These are phyloP conservation scores for Benitochromis conjunctus DNA, from an alignment of 2,113 vertebrate genomes.

Conservation along the genomic window DNA sequence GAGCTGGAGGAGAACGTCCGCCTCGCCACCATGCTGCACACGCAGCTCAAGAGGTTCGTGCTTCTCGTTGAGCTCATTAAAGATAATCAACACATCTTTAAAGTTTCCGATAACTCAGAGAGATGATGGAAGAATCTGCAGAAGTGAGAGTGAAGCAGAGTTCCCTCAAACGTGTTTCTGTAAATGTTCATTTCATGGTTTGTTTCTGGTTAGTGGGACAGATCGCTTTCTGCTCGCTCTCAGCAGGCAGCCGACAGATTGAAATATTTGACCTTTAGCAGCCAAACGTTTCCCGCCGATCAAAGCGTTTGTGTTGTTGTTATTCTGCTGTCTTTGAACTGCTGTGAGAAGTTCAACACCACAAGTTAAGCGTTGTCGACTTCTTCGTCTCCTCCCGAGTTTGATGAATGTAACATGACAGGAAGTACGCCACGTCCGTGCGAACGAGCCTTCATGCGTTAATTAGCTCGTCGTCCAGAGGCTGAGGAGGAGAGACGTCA, in stretches of 20 bases:
- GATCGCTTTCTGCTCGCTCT: neutral
- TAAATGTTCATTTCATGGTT: neutral
- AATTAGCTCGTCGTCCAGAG: neutral
- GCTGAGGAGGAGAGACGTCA: neutral
- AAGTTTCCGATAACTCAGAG: neutral
- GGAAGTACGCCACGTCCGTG: rapidly evolving
- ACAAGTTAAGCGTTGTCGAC: neutral
- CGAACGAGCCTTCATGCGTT: neutral
- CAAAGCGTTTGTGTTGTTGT: neutral
- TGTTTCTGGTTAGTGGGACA: neutral
- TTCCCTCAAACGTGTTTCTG: neutral
- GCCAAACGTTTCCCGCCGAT: neutral
- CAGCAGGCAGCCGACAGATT: neutral
- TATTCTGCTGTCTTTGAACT: neutral
- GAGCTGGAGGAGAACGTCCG: constrained; percentile 93
- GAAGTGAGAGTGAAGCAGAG: neutral
- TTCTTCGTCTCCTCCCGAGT: neutral
- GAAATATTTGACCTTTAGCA: neutral
- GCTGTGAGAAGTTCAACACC: neutral
- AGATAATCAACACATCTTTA: rapidly evolving
- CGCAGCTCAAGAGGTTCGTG: constrained; percentile 87
- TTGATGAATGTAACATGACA: neutral
- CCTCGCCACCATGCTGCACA: constrained; percentile 80
- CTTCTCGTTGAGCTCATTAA: neutral
- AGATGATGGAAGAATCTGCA: neutral